Conservation (phyloP, 2,888 invertebrate species). For the Drosophila tanythrix region DNA sequence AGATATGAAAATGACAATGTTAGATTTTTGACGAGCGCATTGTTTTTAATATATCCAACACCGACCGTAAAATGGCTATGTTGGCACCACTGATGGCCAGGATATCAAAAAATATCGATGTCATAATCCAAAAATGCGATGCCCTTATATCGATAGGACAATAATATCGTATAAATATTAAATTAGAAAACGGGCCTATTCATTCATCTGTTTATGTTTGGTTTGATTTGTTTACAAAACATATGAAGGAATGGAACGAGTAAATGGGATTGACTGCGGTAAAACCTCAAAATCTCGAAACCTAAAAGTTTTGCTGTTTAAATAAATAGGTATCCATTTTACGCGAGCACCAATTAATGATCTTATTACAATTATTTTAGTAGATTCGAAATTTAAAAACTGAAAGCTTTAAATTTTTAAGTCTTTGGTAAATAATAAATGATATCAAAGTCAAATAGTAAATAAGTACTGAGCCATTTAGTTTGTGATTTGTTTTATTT, state of each 20-base stretch:
- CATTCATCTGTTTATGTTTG: constrained; percentile 4
- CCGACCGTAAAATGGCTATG: background rate
- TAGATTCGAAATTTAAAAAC: background rate
- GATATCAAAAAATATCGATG: background rate
- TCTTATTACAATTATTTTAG: background rate
- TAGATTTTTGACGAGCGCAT: background rate
- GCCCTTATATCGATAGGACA: constrained; percentile 9
- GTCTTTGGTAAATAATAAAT: background rate
- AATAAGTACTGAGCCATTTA: background rate
- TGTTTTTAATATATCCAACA: background rate
- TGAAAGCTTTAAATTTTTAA: background rate
- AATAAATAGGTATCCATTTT: background rate
- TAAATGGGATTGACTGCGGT: background rate
- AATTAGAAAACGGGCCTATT: constrained; percentile 7
- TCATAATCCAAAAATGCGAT: background rate
- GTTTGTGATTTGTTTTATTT: constrained; percentile 71
- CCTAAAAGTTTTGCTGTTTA: background rate
- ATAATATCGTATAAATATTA: background rate
- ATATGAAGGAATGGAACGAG: background rate
- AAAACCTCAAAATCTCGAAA: background rate
- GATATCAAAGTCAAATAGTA: background rate
- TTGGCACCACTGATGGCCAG: background rate
- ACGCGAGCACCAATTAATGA: background rate
- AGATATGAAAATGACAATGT: background rate
- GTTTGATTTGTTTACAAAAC: constrained; percentile 19